Evolutionary conservation across 2,797 vertebrate genomes (phyloP), one percentile per base, ranked within the genome.

Genomic region (Dromococcyx pavoninus): DNA sequence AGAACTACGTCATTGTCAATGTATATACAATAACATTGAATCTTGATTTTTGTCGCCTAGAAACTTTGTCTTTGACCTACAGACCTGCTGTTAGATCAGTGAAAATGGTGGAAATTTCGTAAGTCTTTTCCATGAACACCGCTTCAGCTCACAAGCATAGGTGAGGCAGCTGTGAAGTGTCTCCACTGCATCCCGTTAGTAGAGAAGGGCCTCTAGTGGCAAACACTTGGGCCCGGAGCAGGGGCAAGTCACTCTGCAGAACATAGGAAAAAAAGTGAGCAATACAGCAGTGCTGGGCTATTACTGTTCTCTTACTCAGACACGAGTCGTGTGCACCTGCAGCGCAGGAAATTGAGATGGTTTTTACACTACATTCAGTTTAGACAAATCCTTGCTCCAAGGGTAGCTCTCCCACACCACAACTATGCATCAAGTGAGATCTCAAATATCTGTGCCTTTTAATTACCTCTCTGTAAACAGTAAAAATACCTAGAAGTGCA

Each of bases 151-250:
- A 1, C 24, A 28, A 17, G 14, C 17, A 3, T 1, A 7, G n/a
- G 23, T 4, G 17, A 19, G 22, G 27, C 51, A 30, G 24, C 66
- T n/a, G 57, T 8, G 13, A 61, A 17, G 30, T 1, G 16, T 15
- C 58, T 19, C 24, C 3, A 2, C n/a, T 2, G 41, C 22, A 32
- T 51, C 61, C 24, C 10, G 0, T 4, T 17, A 13, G 62, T 25
- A 3, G 30, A 5, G 57, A 69, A 35, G 67, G 79, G 75, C 62
- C 75, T 88, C 78, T 25, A 72, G 66, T 3, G 60, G 54, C 66
- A 11, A 48, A 9, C 5, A 1, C 9, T 3, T 2, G 1, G 10
- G 6, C 5, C 18, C 3, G 0, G 33, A 11, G 33, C 10, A 1
- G 15, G 0, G 10, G 7, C 7, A 14, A 11, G 2, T 5, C 33